These are phyloP conservation scores for Plutella xylostella DNA, from an alignment of 2,888 invertebrate species.

Conservation along the genomic window DNA sequence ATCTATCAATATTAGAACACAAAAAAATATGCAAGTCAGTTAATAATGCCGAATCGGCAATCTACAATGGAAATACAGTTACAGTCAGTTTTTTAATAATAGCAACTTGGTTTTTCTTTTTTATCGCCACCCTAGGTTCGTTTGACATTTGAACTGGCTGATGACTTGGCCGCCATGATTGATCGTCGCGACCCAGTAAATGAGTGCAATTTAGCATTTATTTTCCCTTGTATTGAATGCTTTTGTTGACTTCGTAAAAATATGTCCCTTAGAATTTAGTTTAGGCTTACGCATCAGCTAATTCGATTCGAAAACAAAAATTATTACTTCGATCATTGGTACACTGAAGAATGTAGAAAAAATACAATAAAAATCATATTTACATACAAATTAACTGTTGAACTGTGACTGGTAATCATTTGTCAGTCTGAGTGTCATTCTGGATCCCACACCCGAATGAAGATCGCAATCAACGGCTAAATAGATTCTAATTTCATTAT, in stretches of 20 bases:
- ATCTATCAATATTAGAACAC: slow-evolving; percentile 70
- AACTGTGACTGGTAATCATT: slow-evolving; percentile 58
- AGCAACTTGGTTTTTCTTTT: slow-evolving; percentile 59
- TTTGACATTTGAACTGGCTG: slow-evolving; percentile 69
- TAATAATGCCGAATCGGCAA: slow-evolving; percentile 69
- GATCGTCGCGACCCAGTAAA: slow-evolving; percentile 63
- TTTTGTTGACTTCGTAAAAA: slow-evolving; percentile 39
- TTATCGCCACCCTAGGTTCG: slow-evolving; percentile 67
- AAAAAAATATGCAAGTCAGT: slow-evolving; percentile 71
- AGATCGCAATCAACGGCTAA: slow-evolving; percentile 24
- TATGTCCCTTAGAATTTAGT: slow-evolving; percentile 16
- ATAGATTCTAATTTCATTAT: slow-evolving; percentile 21
- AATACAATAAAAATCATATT: slow-evolving; percentile 37
- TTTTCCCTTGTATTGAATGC: slow-evolving; percentile 54
- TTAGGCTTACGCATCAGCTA: not conserved
- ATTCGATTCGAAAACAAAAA: not conserved
- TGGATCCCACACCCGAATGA: slow-evolving; percentile 31
- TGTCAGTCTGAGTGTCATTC: slow-evolving; percentile 61
- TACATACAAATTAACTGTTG: slow-evolving; percentile 62
- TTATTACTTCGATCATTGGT: slow-evolving; percentile 14
- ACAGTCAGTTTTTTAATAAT: slow-evolving; percentile 70
- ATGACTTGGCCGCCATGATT: slow-evolving; percentile 65
- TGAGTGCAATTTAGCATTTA: slow-evolving; percentile 67
- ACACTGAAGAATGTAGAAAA: slow-evolving; percentile 15
- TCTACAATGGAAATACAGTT: slow-evolving; percentile 69